Evolutionary conservation across 2,888 invertebrate genomes (phyloP).

Genomic region (Trichopoda pennipes): DNA sequence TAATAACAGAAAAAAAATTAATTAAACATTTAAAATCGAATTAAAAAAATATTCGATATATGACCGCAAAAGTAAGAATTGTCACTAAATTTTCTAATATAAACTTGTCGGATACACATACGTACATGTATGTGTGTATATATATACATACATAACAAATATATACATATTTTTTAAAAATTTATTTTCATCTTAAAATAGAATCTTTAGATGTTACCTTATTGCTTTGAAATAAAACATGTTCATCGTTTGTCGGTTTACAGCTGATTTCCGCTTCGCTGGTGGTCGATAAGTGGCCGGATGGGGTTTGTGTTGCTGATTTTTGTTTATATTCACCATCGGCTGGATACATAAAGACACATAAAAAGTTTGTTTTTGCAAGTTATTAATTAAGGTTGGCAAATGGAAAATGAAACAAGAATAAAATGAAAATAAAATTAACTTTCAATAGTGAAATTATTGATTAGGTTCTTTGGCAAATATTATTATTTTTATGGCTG

Average conservation of each 20-base stretch:
- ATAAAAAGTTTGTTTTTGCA: constrained; percentile 52
- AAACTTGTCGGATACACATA: too few relatives aligned
- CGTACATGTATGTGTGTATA: too few relatives aligned
- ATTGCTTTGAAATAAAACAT: constrained; percentile 77
- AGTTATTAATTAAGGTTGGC: constrained; percentile 58
- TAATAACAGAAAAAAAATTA: too few relatives aligned
- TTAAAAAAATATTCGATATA: too few relatives aligned
- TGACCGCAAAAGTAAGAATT: too few relatives aligned
- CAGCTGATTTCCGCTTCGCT: constrained; percentile 81
- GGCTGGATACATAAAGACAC: constrained; percentile 70
- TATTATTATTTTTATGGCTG: too few relatives aligned
- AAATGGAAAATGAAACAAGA: constrained; percentile 33
- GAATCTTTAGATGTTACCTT: constrained; percentile 72
- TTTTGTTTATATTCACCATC: constrained; percentile 89
- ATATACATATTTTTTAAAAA: background rate
- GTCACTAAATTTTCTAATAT: too few relatives aligned
- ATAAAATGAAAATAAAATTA: constrained; percentile 41
- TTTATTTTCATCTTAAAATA: background rate
- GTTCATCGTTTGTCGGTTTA: constrained; percentile 76
- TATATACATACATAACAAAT: too few relatives aligned
- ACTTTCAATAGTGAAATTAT: constrained; percentile 28
- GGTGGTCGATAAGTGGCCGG: constrained; percentile 82
- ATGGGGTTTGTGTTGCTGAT: constrained; percentile 86
- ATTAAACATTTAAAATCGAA: too few relatives aligned
- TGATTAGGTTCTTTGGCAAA: constrained; percentile 4